Base-by-base conservation (phyloP, 2,888 invertebrate species). In the Julus scandinavius region DNA sequence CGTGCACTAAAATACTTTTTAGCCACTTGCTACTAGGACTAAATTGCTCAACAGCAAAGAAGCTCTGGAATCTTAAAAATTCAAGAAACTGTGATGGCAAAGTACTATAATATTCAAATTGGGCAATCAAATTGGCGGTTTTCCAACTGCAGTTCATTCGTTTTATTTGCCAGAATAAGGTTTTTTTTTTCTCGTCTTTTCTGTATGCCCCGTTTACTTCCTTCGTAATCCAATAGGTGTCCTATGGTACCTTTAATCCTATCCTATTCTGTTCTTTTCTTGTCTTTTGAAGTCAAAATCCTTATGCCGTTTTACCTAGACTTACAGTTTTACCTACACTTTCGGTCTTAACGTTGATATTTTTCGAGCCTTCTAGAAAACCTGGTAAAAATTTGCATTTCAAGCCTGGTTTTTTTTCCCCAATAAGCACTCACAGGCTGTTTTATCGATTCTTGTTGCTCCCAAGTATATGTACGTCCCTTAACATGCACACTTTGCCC, bases 41-140 rank as follows among this genome's bases (percentile, higher is more conserved):
- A 72, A 6, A 29, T 72, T 72, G 80, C 13, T 13, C 13, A 80
- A 7, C 72, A 29, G 72, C 29, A 40, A 40, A 38, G 15, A 38
- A 80, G 13, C 15, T 29, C 29, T 11, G 2, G 29, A 80, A 29
- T 80, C 80, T 80, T 80, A 80, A 38, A 80, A 80, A 80, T 80
- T 80, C 80, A 80, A 80, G 80, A 80, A 80, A 80, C 80, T 38
- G 80, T 80, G 80, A 80, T 80, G 80, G 80, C 38, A 29, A 80
- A 40, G 80, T 11, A 38, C 80, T 80, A 80, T 38, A 80, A 80
- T 80, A 80, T 80, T 80, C 80, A 80, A 80, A 80, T 80, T 80
- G 80, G 38, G 80, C 80, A 80, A 80, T 80, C 80, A 80, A 80
- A 80, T 80, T 80, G 80, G 80, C 80, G 80, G 80, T 29, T 80